phyloP scores from a whole-genome alignment of 2,888 invertebrate species.

The Meloe dianella region DNA sequence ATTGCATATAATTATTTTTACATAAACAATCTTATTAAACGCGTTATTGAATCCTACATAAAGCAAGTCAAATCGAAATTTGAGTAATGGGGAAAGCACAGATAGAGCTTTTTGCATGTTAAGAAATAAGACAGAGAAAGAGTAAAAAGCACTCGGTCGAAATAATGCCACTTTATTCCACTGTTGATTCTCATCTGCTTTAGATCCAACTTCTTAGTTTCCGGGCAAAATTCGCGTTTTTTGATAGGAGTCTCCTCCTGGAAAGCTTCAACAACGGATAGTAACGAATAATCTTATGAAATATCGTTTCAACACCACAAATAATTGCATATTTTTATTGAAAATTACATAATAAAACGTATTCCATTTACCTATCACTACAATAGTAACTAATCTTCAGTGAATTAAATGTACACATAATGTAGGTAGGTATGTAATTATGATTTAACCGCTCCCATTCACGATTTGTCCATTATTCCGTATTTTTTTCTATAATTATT shows the following conservation, averaged over 20 bases:
- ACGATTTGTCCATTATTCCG: constrained; percentile 1
- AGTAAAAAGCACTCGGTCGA: too few relatives aligned
- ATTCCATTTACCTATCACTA: not conserved
- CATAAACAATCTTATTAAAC: not conserved
- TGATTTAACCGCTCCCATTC: constrained; percentile 10
- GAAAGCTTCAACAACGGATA: too few relatives aligned
- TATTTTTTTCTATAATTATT: not conserved
- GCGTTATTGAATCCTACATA: not conserved
- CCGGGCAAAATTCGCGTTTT: too few relatives aligned
- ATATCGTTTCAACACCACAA: not conserved
- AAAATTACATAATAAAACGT: not conserved
- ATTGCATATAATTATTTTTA: not conserved
- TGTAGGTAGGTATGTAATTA: not conserved
- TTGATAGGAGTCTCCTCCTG: too few relatives aligned
- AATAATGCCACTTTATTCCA: too few relatives aligned
- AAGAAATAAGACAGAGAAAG: too few relatives aligned
- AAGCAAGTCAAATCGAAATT: too few relatives aligned
- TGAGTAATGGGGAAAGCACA: too few relatives aligned
- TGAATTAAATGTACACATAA: not conserved
- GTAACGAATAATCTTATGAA: not conserved
- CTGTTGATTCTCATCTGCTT: too few relatives aligned
- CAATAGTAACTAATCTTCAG: not conserved
- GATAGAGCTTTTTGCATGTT: too few relatives aligned
- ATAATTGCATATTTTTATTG: not conserved
- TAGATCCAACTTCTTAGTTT: too few relatives aligned